These are phyloP conservation scores for Poliocrania exsul DNA, from an alignment of 2,797 vertebrate genomes.

Conservation along the genomic window DNA sequence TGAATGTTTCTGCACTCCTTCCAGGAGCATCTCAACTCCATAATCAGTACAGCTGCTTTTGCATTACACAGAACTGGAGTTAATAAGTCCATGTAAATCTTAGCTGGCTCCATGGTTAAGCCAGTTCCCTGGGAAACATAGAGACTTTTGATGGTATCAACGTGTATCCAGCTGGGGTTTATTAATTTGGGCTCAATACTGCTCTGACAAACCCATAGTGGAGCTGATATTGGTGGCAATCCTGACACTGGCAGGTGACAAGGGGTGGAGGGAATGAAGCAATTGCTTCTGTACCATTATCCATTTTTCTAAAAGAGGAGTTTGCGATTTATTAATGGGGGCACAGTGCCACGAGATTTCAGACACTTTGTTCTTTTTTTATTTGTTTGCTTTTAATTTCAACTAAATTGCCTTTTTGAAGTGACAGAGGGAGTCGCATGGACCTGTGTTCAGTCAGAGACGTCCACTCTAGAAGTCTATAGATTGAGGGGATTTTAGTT, in stretches of 20 bases:
- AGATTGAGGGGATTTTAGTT: not conserved
- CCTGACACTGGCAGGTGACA: not conserved
- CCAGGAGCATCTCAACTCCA: slow-evolving; percentile 17
- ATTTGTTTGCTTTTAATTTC: not conserved
- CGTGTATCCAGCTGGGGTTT: not conserved
- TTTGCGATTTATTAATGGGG: not conserved
- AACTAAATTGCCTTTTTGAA: not conserved
- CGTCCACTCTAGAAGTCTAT: not conserved
- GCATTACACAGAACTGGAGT: not conserved
- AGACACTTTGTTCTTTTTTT: not conserved
- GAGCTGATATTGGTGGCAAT: not conserved
- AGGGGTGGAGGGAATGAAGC: not conserved
- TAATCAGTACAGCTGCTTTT: not conserved
- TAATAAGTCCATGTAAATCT: not conserved
- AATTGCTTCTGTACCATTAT: not conserved
- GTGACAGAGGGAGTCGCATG: not conserved
- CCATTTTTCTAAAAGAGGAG: not conserved
- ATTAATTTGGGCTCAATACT: not conserved
- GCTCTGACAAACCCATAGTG: not conserved
- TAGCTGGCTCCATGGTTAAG: not conserved
- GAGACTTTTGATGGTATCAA: not conserved
- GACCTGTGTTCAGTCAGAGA: not conserved
- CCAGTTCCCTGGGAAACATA: not conserved
- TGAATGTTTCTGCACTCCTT: not conserved
- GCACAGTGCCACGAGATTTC: not conserved